A percentile compares a stretch with the other conserved stretches of the same genome.
Evolutionary conservation across 2,888 invertebrate genomes (phyloP).

Genomic region (Limnephilus auricula): DNA sequence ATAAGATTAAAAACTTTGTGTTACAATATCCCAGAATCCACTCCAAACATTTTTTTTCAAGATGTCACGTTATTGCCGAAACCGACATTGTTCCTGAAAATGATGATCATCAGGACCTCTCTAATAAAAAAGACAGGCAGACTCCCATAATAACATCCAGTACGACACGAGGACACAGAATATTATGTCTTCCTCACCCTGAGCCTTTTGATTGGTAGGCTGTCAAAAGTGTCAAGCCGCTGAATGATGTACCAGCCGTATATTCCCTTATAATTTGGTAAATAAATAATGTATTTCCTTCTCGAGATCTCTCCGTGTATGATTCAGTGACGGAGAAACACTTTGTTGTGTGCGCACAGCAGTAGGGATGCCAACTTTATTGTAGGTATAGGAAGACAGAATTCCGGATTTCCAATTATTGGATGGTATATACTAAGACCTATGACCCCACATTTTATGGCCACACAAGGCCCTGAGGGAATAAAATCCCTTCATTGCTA

Average conservation of each 20-base stretch:
- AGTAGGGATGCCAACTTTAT: background rate
- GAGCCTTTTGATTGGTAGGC: background rate
- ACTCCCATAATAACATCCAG: background rate
- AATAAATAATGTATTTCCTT: background rate
- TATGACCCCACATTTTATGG: no score
- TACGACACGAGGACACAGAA: background rate
- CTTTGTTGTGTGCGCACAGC: background rate
- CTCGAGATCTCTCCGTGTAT: background rate
- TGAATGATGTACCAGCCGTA: background rate
- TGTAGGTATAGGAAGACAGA: background rate
- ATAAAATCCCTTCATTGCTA: no score
- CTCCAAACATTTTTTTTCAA: no score
- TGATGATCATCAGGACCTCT: background rate
- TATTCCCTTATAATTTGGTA: background rate
- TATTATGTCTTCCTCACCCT: background rate
- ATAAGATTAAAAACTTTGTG: no score
- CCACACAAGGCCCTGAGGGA: no score
- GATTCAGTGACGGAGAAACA: slow-evolving; percentile 6
- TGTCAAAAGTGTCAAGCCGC: slow-evolving; percentile 2
- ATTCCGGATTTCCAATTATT: background rate
- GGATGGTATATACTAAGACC: background rate
- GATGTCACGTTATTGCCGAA: background rate
- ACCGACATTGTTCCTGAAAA: background rate
- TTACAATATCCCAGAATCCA: no score
- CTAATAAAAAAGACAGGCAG: background rate